Percentiles rank a stretch among this genome's conserved stretches.
phyloP scores from a whole-genome alignment of 2,797 vertebrate species.

The Chaenodraco wilsoni region DNA sequence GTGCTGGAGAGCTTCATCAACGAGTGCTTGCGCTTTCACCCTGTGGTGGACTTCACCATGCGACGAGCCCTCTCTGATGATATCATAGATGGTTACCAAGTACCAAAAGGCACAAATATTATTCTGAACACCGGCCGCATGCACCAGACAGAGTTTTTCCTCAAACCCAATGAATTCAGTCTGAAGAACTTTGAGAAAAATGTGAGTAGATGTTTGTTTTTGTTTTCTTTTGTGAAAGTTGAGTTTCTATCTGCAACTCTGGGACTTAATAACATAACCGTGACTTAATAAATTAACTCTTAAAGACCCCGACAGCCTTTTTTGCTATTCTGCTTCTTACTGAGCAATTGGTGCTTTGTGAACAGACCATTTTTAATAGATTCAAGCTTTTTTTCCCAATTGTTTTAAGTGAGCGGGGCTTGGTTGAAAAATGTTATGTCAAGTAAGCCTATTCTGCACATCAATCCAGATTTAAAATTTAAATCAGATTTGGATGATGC shows the following conservation, averaged over 20 bases:
- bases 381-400: too few relatives aligned
- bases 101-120: constrained; percentile 94
- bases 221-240: not conserved
- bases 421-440: too few relatives aligned
- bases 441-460: too few relatives aligned
- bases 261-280: not conserved
- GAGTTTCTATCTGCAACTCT: not conserved
- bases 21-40: constrained; percentile 92
- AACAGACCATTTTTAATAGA: not conserved
- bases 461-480: not conserved
- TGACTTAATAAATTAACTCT: not conserved
- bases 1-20: constrained; percentile 92
- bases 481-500: not conserved
- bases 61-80: constrained; percentile 90
- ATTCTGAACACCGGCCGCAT: constrained; percentile 93
- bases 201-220: constrained; percentile 78
- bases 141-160: constrained; percentile 92
- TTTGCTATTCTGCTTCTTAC: not conserved
- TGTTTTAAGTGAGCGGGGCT: too few relatives aligned
- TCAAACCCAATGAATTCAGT: constrained; percentile 90
- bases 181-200: constrained; percentile 92
- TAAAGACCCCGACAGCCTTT: not conserved
- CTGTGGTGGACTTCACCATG: constrained; percentile 94
- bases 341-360: not conserved
- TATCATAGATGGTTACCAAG: constrained; percentile 91